phyloP scores from a whole-genome alignment of 2,888 invertebrate species.

The Tinea pellionella region DNA sequence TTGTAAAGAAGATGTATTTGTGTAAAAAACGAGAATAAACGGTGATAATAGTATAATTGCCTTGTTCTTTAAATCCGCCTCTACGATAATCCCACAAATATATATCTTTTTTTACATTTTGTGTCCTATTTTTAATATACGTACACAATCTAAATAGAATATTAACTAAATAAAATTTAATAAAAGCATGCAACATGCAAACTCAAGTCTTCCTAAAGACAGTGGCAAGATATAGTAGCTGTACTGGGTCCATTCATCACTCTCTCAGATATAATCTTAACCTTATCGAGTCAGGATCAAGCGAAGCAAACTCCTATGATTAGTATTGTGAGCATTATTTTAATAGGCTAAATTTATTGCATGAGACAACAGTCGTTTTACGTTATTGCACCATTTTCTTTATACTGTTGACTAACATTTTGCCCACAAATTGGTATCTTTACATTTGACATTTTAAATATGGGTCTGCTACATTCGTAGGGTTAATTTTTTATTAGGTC shows the following conservation, averaged over 20 bases:
- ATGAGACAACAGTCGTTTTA: constrained; percentile 11
- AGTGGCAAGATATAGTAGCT: constrained; percentile 1
- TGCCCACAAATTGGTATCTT: neutral
- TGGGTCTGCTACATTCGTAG: too few species aligned
- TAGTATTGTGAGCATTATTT: constrained; percentile 22
- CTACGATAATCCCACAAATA: too few species aligned
- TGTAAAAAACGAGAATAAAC: too few species aligned
- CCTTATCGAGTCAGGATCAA: constrained; percentile 17
- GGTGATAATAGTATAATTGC: too few species aligned
- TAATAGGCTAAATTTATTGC: constrained; percentile 19
- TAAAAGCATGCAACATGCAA: constrained; percentile 5
- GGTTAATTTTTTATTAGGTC: too few species aligned
- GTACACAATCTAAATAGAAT: too few species aligned
- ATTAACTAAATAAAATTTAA: too few species aligned
- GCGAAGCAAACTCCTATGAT: constrained; percentile 18
- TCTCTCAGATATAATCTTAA: constrained; percentile 18
- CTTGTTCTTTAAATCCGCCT: too few species aligned
- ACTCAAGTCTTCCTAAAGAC: constrained; percentile 1
- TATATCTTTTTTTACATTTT: too few species aligned
- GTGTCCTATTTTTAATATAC: too few species aligned
- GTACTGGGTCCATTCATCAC: constrained; percentile 19
- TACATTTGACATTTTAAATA: neutral
- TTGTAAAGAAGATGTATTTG: too few species aligned
- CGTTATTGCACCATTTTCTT: constrained; percentile 10
- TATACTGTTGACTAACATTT: neutral